A percentile compares a stretch with the other conserved stretches of the same genome.
Evolutionary conservation across 92 coral and sea anemone species (phyloP).

Genomic region (Diadumene lineata): DNA sequence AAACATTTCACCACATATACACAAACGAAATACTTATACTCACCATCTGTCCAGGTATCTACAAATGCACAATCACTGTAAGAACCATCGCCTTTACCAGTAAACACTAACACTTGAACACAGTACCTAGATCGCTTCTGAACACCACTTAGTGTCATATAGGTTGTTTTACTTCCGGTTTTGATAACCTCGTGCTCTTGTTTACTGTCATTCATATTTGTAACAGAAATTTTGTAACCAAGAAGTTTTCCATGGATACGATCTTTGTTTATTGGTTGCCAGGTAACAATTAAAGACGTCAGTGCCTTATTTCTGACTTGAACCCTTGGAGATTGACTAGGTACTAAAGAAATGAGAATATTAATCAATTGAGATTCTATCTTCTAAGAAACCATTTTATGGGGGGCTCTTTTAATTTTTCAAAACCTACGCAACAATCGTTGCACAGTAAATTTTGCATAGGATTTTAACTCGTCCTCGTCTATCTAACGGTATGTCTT

Average conservation of each 20-base stretch:
- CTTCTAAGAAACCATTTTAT: too few relatives aligned
- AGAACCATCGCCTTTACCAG: constrained; percentile 60
- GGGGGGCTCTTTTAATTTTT: too few relatives aligned
- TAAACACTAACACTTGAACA: constrained; percentile 55
- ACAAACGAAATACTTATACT: too few relatives aligned
- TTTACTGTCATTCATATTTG: constrained; percentile 22
- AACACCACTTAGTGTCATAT: constrained; percentile 11
- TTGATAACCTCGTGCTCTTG: constrained; percentile 1
- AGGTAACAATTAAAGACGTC: constrained; percentile 54
- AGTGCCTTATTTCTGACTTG: constrained; percentile 30
- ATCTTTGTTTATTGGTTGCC: constrained; percentile 62
- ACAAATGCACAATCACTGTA: constrained; percentile 45
- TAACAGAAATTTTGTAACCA: constrained; percentile 53
- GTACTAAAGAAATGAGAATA: constrained; percentile 46
- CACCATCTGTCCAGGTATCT: constrained; percentile 64
- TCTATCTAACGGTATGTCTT: too few relatives aligned
- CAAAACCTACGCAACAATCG: too few relatives aligned
- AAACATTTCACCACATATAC: too few relatives aligned
- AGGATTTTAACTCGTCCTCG: too few relatives aligned
- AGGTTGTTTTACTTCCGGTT: constrained; percentile 17
- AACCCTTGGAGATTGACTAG: constrained; percentile 57
- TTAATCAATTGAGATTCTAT: too few relatives aligned
- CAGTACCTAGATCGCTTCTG: constrained; percentile 33
- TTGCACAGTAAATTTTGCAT: too few relatives aligned
- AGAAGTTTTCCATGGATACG: constrained; percentile 46